Base-by-base conservation (phyloP, 2,113 vertebrate species). In the Megalops atlanticus region DNA sequence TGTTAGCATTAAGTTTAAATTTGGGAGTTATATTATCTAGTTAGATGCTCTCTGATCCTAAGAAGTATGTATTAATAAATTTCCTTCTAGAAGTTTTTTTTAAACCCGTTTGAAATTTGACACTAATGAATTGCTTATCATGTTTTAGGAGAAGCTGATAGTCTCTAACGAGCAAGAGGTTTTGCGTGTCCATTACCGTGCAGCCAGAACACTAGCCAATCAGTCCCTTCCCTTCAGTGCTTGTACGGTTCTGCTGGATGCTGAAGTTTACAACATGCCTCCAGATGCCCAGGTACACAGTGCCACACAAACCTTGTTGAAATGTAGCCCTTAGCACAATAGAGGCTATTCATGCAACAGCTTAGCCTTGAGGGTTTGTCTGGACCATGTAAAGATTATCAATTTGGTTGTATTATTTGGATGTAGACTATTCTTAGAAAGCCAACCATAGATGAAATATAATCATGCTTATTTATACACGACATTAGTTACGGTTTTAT, bases 91-190 rank as follows among this genome's bases (percentile, higher is more conserved):
- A n/a, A n/a, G n/a, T n/a, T n/a, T n/a, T n/a, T n/a, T n/a, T n/a
- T n/a, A n/a, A n/a, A n/a, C n/a, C n/a, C n/a, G n/a, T n/a, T n/a
- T 58, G 52, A 6, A 2, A 31, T 31, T 27, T 14, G 2, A 14
- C 71, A n/a, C 54, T 74, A 8, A 77, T 36, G 3, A 38, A n/a
- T 74, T 1, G n/a, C 58, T n/a, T 8, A 64, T 83, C 35, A 33
- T 64, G 8, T 31, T n/a, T 0, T 80, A 99, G 98, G 98, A 99
- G 87, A 99, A 99, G 88, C 95, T 99, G 74, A 99, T 99, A 54
- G 96, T 99, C 88, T 99, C 98, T 35, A 99, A 99, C 0, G 98
- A 99, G 85, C 98, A 99, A 89, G 98, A 99, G 89, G 97, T 99
- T 90, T 85, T 99, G 1, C 94, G 98, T 77, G 98, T 99, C 87